A percentile compares a stretch with the other conserved stretches of the same genome.
These are phyloP conservation scores for Lutjanus campechanus DNA, from an alignment of 2,797 vertebrate genomes.

Conservation along the genomic window DNA sequence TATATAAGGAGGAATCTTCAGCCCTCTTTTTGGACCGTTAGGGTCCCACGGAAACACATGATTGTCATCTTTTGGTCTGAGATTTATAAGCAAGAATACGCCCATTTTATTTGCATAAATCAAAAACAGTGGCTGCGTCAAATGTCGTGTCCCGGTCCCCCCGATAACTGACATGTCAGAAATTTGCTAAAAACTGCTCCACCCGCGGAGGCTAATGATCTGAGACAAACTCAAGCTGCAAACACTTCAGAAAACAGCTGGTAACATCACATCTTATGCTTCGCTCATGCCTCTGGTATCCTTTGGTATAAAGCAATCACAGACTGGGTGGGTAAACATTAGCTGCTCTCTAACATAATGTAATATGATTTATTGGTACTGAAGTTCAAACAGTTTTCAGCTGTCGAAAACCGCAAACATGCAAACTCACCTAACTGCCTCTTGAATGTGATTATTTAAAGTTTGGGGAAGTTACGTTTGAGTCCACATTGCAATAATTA, in stretches of 20 bases:
- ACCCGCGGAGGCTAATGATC: conserved; percentile 29
- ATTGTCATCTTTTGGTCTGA: too few species aligned
- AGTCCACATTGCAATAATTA: too few species aligned
- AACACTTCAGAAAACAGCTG: conserved; percentile 40
- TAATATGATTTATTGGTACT: conserved; percentile 2
- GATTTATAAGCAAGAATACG: not conserved
- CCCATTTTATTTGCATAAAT: conserved; percentile 5
- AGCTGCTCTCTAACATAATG: not conserved
- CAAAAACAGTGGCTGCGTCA: conserved; percentile 11
- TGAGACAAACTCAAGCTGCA: conserved; percentile 19
- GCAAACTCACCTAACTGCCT: too few species aligned
- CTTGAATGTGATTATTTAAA: too few species aligned
- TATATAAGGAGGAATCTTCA: too few species aligned
- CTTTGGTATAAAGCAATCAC: conserved; percentile 31
- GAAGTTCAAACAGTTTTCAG: not conserved
- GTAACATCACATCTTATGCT: not conserved
- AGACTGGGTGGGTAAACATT: conserved; percentile 13
- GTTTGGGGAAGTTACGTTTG: too few species aligned
- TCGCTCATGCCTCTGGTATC: conserved; percentile 48
- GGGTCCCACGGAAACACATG: not conserved
- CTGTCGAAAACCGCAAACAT: too few species aligned
- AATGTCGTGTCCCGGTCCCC: not conserved
- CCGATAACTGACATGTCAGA: conserved; percentile 11
- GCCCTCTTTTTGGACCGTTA: not conserved
- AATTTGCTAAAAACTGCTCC: conserved; percentile 34